Percentiles rank a stretch among this genome's conserved stretches.
Conservation (phyloP, 1,140 invertebrate genomes). For the Dreissena polymorpha region DNA sequence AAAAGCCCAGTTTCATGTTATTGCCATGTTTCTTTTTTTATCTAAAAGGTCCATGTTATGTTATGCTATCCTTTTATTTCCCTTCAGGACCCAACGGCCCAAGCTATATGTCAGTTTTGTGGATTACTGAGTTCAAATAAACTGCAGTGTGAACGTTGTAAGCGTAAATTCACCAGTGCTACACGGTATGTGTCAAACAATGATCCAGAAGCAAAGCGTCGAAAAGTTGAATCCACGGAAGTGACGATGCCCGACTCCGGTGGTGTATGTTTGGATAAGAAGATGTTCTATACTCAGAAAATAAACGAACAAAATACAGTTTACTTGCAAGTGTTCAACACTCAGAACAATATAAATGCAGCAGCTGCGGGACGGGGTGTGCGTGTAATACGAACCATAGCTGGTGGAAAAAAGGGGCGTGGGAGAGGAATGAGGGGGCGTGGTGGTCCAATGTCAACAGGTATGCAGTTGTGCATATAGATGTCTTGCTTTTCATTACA, state of each 20-base stretch:
- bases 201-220: constrained; percentile 43
- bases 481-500: no score
- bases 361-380: not conserved
- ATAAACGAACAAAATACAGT: constrained; percentile 30
- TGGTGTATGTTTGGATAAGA: constrained; percentile 30
- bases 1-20: no score
- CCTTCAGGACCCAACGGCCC: constrained; percentile 44
- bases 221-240: constrained; percentile 29
- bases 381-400: not conserved
- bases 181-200: constrained; percentile 33
- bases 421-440: not conserved
- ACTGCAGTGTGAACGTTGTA: constrained; percentile 54
- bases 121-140: constrained; percentile 37
- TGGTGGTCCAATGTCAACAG: no score
- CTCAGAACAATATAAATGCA: not conserved
- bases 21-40: no score
- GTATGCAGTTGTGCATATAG: no score
- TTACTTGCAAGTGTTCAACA: constrained; percentile 45
- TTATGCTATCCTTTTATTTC: no score
- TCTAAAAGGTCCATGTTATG: no score
- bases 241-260: not conserved
- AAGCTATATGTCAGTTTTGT: constrained; percentile 52
- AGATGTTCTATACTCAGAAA: constrained; percentile 39
- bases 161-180: constrained; percentile 42
- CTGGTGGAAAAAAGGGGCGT: not conserved